Evolutionary conservation across 53 echinoderm and acorn worm species (phyloP), one percentile per base, ranked within the genome.

Genomic region (Henricia sp.): DNA sequence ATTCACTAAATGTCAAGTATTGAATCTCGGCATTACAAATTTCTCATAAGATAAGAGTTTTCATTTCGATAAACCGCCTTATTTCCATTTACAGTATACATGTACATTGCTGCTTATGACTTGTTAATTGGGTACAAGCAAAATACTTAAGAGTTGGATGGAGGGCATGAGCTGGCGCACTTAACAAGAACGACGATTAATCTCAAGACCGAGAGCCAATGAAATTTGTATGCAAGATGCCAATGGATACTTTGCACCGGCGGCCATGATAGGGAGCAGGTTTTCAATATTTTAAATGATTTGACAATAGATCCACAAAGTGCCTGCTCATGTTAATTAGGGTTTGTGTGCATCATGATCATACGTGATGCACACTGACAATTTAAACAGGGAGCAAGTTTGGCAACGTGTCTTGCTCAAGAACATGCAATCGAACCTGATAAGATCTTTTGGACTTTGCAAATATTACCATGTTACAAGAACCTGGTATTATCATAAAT

Each of bases 151-250:
- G 13, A 37, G 72, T 36, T 71, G 52, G 34, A 29, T 37, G 52
- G 53, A 5, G 21, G 23, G 32, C 3, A 14, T 20, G 57, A 56
- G 14, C 48, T 10, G 14, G 48, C 8, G 8, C n/a, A n/a, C n/a
- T n/a, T 27, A 34, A 52, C 72, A 72, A 72, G 72, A 72, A 72
- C 36, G 52, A 52, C 52, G 35, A 34, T 4, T 72, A 53, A 72
- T 52, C 23, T 51, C 1, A 16, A 71, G 16, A 13, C 28, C 8
- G 17, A 30, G 27, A 36, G 53, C 34, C 17, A 46, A 70, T 28
- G 28, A 23, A 46, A 10, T 10, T 46, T 8, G 14, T 14, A 10
- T 8, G 48, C 8, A 46, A 8, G 14, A 10, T 46, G 14, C 48
- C 8, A n/a, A n/a, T n/a, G n/a, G n/a, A n/a, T n/a, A n/a, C n/a